Evolutionary conservation across 2,888 invertebrate genomes (phyloP).

Genomic region (Sphaeridia pumilis): DNA sequence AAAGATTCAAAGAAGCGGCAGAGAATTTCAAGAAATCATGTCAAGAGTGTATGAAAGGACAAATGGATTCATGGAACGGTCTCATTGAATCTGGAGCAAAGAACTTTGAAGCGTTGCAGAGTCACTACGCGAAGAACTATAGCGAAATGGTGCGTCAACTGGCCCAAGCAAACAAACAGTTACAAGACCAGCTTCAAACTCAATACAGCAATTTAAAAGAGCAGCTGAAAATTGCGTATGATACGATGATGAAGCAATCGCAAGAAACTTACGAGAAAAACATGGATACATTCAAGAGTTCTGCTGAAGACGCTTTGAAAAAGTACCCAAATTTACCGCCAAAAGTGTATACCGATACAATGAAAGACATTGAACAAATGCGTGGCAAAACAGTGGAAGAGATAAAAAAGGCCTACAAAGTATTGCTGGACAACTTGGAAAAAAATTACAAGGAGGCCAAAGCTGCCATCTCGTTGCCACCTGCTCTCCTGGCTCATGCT

Average conservation of each 20-base stretch:
- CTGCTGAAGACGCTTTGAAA: conserved; percentile 5
- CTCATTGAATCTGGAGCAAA: conserved; percentile 9
- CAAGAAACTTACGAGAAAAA: conserved; percentile 4
- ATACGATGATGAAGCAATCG: conserved; percentile 1
- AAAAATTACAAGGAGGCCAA: conserved; percentile 16
- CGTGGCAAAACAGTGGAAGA: conserved; percentile 2
- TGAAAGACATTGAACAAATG: conserved; percentile 6
- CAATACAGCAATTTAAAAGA: conserved; percentile 8
- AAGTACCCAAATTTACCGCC: conserved; percentile 8
- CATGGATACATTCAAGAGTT: conserved; percentile 2
- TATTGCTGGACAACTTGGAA: conserved; percentile 7
- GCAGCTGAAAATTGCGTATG: background rate
- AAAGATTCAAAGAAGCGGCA: conserved; percentile 4
- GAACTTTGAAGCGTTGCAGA: conserved; percentile 7
- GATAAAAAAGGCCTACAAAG: conserved; percentile 2
- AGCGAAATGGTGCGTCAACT: conserved; percentile 9
- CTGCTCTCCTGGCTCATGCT: too few relatives aligned
- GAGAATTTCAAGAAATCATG: conserved; percentile 10
- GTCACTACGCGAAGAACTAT: conserved; percentile 6
- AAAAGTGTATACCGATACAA: conserved; percentile 5
- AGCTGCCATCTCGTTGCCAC: too few relatives aligned
- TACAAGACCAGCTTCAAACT: conserved; percentile 5
- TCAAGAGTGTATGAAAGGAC: conserved; percentile 6
- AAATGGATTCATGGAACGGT: conserved; percentile 5
- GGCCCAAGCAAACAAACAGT: conserved; percentile 9